Evolutionary conservation across 2,888 invertebrate species (phyloP).

Genomic region (Xylophagus ater): DNA sequence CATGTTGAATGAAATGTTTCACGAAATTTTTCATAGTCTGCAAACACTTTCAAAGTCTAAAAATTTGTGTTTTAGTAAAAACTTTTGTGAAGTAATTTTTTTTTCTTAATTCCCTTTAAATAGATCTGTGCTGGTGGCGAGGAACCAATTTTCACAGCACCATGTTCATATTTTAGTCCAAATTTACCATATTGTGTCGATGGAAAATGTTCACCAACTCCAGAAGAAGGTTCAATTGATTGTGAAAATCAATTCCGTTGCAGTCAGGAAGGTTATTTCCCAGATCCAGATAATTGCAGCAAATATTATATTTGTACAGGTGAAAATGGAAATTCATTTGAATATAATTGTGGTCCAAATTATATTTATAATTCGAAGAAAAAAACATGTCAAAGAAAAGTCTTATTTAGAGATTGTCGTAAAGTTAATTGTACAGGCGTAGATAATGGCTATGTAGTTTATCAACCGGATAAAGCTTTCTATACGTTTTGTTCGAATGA

Average conservation of each 20-base stretch:
- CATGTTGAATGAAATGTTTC: no score
- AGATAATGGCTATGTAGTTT: constrained; percentile 8
- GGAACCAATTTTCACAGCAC: not conserved
- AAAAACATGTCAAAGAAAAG: constrained; percentile 8
- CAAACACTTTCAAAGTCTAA: no score
- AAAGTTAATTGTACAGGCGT: constrained; percentile 9
- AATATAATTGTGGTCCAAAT: constrained; percentile 12
- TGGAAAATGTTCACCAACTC: constrained; percentile 7
- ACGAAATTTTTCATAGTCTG: no score
- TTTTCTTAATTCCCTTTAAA: no score
- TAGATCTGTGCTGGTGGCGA: constrained; percentile 10
- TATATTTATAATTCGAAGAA: constrained; percentile 11
- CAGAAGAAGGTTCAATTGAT: no score
- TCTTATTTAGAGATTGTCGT: constrained; percentile 8
- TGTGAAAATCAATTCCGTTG: constrained; percentile 6
- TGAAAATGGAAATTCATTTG: constrained; percentile 4
- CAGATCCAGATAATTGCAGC: constrained; percentile 13
- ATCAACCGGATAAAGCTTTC: constrained; percentile 7
- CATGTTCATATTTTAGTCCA: constrained; percentile 5
- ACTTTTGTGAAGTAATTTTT: no score
- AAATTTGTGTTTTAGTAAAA: no score
- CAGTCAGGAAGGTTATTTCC: constrained; percentile 13
- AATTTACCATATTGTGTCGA: constrained; percentile 7
- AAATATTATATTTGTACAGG: constrained; percentile 13
- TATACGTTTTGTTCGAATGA: constrained; percentile 12